Base-by-base conservation (phyloP, 2,797 vertebrate species). In the Threskiornis aethiopicus region DNA sequence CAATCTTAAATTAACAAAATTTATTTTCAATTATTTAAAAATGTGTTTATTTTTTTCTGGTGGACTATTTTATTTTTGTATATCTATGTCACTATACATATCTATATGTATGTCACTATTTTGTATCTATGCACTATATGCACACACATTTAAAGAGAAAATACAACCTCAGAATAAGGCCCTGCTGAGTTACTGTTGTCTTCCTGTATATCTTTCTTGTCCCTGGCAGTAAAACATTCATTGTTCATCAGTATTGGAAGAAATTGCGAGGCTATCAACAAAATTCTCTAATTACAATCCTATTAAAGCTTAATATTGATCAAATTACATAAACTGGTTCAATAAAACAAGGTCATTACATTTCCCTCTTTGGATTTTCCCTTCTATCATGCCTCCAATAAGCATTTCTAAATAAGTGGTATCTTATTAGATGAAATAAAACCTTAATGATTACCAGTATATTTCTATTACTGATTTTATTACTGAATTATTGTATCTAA, bases 261-360 rank as follows among this genome's bases (percentile, higher is more conserved):
- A 95, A 96, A 95, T 55, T 85, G 39, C 67, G 91, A 94, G 66
- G 54, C 77, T 92, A 95, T 87, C 83, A 91, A 89, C 79, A 79
- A 96, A 96, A 86, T 70, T 96, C 49, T 85, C 51, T 85, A 94
- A 93, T 94, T 65, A 78, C 55, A 82, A 87, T 78, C 33, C 84
- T 84, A 93, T 91, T 97, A 95, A 93, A 97, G 65, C 52, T 91
- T 89, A 91, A 80, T 65, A 97, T 93, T 93, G 96, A 97, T 96
- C 88, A 96, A 95, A 95, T 95, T 96, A 95, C 47, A 92, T 96
- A 95, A 94, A 93, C 54, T 84, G 35, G 89, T 91, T 97, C 96
- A 92, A 97, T 94, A 93, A 87, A 96, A 85, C 84, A 95, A 95
- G 77, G 92, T 94, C 92, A 93, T 96, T 92, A 95, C 49, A 88